Evolutionary conservation across 2,888 invertebrate species (phyloP).

Genomic region (Hyles lineata): DNA sequence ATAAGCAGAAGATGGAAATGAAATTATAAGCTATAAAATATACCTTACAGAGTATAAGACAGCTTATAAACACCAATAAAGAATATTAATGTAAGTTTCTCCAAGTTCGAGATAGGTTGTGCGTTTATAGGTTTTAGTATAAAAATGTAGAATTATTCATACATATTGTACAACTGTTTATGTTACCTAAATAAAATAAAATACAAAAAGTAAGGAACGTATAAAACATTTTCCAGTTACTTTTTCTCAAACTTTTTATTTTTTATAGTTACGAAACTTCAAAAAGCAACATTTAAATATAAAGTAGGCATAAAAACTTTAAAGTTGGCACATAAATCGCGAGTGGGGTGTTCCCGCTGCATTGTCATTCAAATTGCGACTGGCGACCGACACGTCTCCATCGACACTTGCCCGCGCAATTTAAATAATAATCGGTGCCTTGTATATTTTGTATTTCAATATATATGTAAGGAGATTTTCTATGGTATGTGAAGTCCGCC

Average conservation of each 20-base stretch:
- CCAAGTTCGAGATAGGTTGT: too few species aligned
- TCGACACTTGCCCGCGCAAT: slow-evolving; percentile 56
- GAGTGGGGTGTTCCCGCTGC: slow-evolving; percentile 15
- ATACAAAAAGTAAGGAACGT: too few species aligned
- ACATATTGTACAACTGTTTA: too few species aligned
- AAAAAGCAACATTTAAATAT: slow-evolving; percentile 46
- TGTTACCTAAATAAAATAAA: too few species aligned
- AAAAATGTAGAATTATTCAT: too few species aligned
- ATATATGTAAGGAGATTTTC: too few species aligned
- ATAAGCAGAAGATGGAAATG: background rate
- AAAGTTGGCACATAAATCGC: slow-evolving; percentile 30
- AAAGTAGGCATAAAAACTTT: slow-evolving; percentile 25
- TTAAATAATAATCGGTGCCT: slow-evolving; percentile 56
- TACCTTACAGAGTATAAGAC: too few species aligned
- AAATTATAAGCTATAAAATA: background rate
- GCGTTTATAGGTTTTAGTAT: too few species aligned
- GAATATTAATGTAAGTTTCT: too few species aligned
- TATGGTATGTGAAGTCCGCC: background rate
- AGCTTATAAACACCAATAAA: too few species aligned
- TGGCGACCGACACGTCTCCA: slow-evolving; percentile 54
- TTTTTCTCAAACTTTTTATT: background rate
- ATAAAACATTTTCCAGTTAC: too few species aligned
- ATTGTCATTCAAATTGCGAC: slow-evolving; percentile 75
- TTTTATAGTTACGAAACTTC: slow-evolving; percentile 39
- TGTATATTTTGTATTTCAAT: slow-evolving; percentile 18